Evolutionary conservation across 1,140 invertebrate species (phyloP), one percentile per base, ranked within the genome.

Genomic region (Belonocnema kinseyi): DNA sequence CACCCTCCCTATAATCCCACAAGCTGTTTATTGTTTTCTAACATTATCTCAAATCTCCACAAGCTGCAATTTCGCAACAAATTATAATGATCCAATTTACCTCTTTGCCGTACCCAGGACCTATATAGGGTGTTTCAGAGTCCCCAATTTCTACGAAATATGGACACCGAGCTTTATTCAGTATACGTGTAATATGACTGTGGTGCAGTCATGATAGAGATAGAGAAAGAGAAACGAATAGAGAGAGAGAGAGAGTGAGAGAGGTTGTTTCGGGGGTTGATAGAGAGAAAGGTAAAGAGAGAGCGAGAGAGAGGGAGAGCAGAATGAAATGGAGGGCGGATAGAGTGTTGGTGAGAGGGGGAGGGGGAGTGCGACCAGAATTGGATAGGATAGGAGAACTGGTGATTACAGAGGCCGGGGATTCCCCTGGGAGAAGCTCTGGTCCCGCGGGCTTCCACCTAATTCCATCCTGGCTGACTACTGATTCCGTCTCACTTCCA

Each of bases 391-490:
- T 89, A 88, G 87, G 83, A 86, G 88, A 90, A 85, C 86, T 87
- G 88, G 88, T 89, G 88, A 90, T 90, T 90, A 90, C 88, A 86
- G 87, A 90, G 88, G 86, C 88, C 85, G 85, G 85, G 79, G 82
- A 86, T 86, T 88, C 88, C 85, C 81, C 40, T 51, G 85, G 81
- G 88, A 86, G 80, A 80, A 80, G 83, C 84, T 78, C 77, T 74
- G 80, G 81, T 88, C 88, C 88, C 88, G 77, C 80, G 88, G 88
- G 88, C 83, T 88, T 89, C 87, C 81, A 89, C 88, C 88, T 90
- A 90, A 90, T 90, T 89, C 88, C 88, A 88, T 89, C 88, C 88
- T 85, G 88, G 86, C 88, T 87, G 87, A 87, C 87, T 89, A 86
- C 83, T 82, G 82, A 85, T 82, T 88, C 85, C 77, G 74, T 80